Evolutionary conservation across 2,888 invertebrate genomes (phyloP), one percentile per base, ranked within the genome.

Genomic region (Cerastis leucographa): DNA sequence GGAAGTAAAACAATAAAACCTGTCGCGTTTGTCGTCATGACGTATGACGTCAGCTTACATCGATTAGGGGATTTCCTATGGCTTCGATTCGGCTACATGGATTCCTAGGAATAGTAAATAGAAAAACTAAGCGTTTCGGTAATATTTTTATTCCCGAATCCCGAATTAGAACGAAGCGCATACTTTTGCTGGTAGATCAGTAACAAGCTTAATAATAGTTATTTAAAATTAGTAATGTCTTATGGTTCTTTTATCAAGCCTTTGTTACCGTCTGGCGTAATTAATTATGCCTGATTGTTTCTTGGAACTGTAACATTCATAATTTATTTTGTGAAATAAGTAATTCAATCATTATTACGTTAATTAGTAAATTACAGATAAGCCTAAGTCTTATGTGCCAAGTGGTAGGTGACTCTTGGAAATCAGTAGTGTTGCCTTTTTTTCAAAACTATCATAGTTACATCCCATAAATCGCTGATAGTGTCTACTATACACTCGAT

Each of bases 401-500:
- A 9, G 51, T 51, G 49, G 7, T 49, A 49, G 22, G 22, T 51
- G 9, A 51, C 22, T 9, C 22, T 69, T 44, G 12, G 17, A 67
- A 44, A 44, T 46, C 12, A 8, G 1, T 40, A n/a, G 17, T 12
- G 8, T 35, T 9, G 1, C n/a, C 17, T 17, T 22, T 17, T 22
- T 9, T 22, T 29, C 2, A 29, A 46, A 22, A 49, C 8, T 25
- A 5, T 8, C 14, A 22, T 22, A 49, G 4, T 65, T 25, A 44
- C 11, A 25, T 42, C 25, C 17, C 19, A 29, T 25, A 9, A 9
- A 59, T 59, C 8, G 59, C 19, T 9, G 29, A 59, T 59, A 19
- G 29, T 59, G 19, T 59, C 29, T 29, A 9, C 17, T 59, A 59
- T 19, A 40, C 74, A 62, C 40, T 12, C 25, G 49, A 76, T 87